Percentiles rank a stretch among this genome's conserved stretches.
These are phyloP conservation scores for Dendrolimus pini DNA, from an alignment of 2,888 invertebrate species.

Conservation along the genomic window DNA sequence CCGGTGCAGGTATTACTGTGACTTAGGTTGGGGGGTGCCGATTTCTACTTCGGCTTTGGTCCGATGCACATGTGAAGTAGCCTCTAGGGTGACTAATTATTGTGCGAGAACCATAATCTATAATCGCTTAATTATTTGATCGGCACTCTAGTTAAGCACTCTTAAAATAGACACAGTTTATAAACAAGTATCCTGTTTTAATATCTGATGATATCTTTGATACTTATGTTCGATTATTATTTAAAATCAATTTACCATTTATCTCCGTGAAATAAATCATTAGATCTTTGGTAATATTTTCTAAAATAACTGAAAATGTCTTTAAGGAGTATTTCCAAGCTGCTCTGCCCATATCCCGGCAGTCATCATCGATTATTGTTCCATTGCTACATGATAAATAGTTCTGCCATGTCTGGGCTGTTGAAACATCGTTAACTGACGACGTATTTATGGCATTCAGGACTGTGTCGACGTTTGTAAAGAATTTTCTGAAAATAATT, in stretches of 20 bases:
- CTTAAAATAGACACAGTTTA: too few relatives aligned
- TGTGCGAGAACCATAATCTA: too few relatives aligned
- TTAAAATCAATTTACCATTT: slow-evolving; percentile 36
- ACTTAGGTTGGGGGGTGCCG: too few relatives aligned
- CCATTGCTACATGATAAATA: slow-evolving; percentile 33
- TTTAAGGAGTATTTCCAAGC: slow-evolving; percentile 43
- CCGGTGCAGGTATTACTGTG: too few relatives aligned
- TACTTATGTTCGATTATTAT: too few relatives aligned
- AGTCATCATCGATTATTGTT: slow-evolving; percentile 23
- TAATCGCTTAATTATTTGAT: too few relatives aligned
- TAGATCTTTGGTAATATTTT: slow-evolving; percentile 42
- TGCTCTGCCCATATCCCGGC: slow-evolving; percentile 32
- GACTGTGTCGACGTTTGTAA: slow-evolving; percentile 50
- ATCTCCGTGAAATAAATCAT: slow-evolving; percentile 52
- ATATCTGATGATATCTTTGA: too few relatives aligned
- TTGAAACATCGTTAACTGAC: slow-evolving; percentile 13
- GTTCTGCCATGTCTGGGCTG: slow-evolving; percentile 40
- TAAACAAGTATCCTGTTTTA: too few relatives aligned
- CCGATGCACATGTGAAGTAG: too few relatives aligned
- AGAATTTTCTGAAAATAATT: slow-evolving; percentile 36
- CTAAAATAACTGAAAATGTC: slow-evolving; percentile 41
- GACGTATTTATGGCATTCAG: slow-evolving; percentile 38
- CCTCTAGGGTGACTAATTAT: too few relatives aligned
- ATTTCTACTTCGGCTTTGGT: too few relatives aligned
- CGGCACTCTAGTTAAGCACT: too few relatives aligned